Conservation (phyloP, 2,797 vertebrate genomes). For the Crocidura indochinensis region DNA sequence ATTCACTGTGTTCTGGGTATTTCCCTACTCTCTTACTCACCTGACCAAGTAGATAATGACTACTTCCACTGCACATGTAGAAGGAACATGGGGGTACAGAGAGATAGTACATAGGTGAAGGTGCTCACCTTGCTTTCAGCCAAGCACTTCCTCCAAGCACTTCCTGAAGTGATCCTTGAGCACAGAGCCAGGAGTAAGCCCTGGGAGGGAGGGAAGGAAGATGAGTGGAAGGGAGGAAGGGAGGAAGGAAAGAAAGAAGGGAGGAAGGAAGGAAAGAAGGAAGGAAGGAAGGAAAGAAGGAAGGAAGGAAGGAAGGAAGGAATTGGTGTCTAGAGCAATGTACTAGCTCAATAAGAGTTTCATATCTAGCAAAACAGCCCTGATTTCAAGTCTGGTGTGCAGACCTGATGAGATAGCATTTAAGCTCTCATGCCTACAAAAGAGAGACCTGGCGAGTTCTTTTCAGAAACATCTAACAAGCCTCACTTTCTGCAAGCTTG, state of each 20-base stretch:
- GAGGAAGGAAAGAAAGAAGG: too few relatives aligned
- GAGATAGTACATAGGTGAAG: too few relatives aligned
- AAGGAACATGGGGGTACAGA: too few relatives aligned
- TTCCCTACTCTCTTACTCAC: background rate
- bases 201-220: too few relatives aligned
- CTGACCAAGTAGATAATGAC: background rate
- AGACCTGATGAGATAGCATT: background rate
- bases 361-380: background rate
- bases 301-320: background rate
- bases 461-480: conserved; percentile 37
- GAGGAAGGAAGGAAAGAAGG: too few relatives aligned
- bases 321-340: background rate
- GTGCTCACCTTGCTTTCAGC: too few relatives aligned
- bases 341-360: background rate
- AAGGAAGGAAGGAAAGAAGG: too few relatives aligned
- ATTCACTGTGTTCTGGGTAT: background rate
- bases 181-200: too few relatives aligned
- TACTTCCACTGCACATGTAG: background rate
- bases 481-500: background rate
- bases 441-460: conserved; percentile 10
- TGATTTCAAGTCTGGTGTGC: conserved; percentile 15
- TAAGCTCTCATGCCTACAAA: background rate
- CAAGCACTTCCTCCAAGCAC: too few relatives aligned
- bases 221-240: too few relatives aligned
- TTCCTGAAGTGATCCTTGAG: too few relatives aligned